A percentile compares a stretch with the other conserved stretches of the same genome.
These are phyloP conservation scores for Phymanthus crucifer DNA, from an alignment of 92 coral and sea anemone genomes.

Conservation along the genomic window DNA sequence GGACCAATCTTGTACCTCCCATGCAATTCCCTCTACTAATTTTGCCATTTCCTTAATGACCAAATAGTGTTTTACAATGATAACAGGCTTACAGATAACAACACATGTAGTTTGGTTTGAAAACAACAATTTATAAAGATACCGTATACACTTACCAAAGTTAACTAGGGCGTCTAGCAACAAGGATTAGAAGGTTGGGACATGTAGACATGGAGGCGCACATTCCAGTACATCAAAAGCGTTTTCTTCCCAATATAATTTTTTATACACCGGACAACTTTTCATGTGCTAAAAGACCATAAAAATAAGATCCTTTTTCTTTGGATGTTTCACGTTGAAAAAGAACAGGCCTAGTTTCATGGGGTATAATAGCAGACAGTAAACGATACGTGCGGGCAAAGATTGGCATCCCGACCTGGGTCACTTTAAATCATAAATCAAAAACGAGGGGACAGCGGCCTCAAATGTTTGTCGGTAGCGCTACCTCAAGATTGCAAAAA, in stretches of 20 bases:
- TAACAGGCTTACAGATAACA: constrained; percentile 9
- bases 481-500: background rate
- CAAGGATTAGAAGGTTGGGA: background rate
- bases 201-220: constrained; percentile 26
- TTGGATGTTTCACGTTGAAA: background rate
- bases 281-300: background rate
- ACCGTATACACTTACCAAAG: constrained; percentile 10
- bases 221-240: background rate
- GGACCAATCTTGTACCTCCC: background rate
- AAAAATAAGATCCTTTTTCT: background rate
- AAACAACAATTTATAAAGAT: constrained; percentile 1
- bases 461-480: constrained; percentile 8
- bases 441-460: constrained; percentile 28
- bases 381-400: constrained; percentile 6
- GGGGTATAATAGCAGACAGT: background rate
- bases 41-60: constrained; percentile 7
- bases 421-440: constrained; percentile 44
- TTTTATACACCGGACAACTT: background rate
- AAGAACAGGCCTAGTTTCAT: background rate
- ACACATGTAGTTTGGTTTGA: background rate
- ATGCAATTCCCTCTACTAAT: background rate
- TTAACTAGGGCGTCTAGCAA: background rate
- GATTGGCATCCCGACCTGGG: constrained; percentile 16
- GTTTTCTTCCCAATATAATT: background rate
- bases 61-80: constrained; percentile 11